Evolutionary conservation across 2,797 vertebrate genomes (phyloP), one percentile per base, ranked within the genome.

Genomic region (Heterohyrax brucei): DNA sequence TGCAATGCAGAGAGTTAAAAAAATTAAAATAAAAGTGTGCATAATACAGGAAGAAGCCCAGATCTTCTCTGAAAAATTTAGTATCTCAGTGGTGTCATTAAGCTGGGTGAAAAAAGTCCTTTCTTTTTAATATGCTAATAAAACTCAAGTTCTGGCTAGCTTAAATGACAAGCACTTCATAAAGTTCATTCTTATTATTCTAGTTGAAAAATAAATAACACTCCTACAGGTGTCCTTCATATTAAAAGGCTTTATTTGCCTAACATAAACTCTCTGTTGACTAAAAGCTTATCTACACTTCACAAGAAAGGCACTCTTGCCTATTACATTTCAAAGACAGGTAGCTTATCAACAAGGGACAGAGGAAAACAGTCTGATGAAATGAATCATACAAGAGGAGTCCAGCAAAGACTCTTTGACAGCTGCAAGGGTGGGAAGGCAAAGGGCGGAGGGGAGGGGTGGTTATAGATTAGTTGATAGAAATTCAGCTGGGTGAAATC

Each of bases 131-230:
- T 70, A 87, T 93, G 64, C 26, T 92, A 89, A 89, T 93, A 24
- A 89, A 80, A 46, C 21, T 95, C 77, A 48, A 94, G 81, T 33
- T 94, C 50, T 48, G 82, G 70, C 28, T n/a, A 88, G 53, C 48
- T 95, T 87, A 95, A 88, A 87, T 92, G 73, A 92, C 26, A 95
- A 50, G 50, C 48, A 93, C 75, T 93, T 92, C 59, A 95, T 81
- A 87, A 95, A 91, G 78, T 91, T 94, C 85, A 93, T 82, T 92
- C 94, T 95, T 95, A 90, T 96, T 96, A 68, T 90, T 87, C 73
- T 95, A 85, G 53, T 14, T 88, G 62, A 95, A 95, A 96, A 95
- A 92, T 78, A 94, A 97, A 89, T 76, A 95, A 93, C 72, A 93
- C 56, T 95, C 78, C 56, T 81, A 70, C 75, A 93, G 88, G 28